phyloP scores from a whole-genome alignment of 2,797 vertebrate genomes.

The Garrulus glandarius region DNA sequence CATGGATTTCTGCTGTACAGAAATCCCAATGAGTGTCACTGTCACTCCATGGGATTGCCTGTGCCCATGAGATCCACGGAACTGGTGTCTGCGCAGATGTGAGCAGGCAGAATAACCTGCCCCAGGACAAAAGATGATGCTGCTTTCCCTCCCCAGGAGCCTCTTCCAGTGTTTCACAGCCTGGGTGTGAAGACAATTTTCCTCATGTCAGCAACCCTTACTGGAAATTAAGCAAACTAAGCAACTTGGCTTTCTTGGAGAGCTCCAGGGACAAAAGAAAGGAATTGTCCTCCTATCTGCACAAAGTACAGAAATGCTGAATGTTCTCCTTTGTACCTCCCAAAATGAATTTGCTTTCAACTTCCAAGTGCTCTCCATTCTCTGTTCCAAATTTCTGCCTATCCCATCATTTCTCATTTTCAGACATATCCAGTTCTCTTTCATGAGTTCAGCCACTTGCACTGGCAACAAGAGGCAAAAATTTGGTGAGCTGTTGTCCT shows the following conservation, averaged over 20 bases:
- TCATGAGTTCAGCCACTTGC: neutral
- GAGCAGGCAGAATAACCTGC: neutral
- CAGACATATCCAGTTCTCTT: neutral
- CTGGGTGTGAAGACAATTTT: neutral
- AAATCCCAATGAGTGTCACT: neutral
- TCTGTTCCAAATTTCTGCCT: neutral
- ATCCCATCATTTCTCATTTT: neutral
- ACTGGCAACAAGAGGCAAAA: neutral
- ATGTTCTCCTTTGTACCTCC: neutral
- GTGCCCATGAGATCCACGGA: accelerated
- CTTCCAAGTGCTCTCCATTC: neutral
- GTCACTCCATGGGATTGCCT: neutral
- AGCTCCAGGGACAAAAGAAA: neutral
- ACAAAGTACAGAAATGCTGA: neutral
- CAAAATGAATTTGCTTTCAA: neutral
- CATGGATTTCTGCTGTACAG: accelerated
- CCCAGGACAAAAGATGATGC: neutral
- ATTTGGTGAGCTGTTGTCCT: neutral
- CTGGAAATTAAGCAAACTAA: neutral
- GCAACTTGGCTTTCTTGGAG: neutral
- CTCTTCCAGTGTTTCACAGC: neutral
- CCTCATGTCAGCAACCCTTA: neutral
- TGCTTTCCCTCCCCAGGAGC: neutral
- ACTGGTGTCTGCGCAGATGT: neutral
- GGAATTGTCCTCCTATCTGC: neutral